phyloP scores from a whole-genome alignment of 2,113 vertebrate species.

The Mirounga angustirostris region DNA sequence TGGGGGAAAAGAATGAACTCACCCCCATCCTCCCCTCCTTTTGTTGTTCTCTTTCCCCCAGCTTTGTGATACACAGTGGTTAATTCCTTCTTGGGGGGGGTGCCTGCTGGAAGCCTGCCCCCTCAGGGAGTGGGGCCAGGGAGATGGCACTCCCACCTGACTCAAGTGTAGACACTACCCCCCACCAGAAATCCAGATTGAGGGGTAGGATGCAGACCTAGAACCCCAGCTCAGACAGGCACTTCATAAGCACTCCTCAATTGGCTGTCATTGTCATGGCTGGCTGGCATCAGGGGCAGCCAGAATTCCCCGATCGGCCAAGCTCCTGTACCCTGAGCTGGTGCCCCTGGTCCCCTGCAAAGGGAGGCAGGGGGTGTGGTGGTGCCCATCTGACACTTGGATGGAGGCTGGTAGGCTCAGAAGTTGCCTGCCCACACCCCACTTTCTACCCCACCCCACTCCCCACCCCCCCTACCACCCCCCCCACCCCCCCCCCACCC shows the following conservation, averaged over 20 bases:
- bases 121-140: not conserved
- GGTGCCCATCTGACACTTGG: not conserved
- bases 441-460: no score
- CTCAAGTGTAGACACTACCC: not conserved
- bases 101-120: not conserved
- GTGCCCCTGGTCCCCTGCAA: not conserved
- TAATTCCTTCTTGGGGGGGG: not conserved
- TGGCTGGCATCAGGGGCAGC: not conserved
- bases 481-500: no score
- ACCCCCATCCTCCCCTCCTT: slow-evolving; percentile 13
- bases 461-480: accelerated
- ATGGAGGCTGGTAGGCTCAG: not conserved
- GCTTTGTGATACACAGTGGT: not conserved
- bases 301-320: not conserved
- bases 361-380: not conserved
- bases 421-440: not conserved
- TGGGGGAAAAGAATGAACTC: not conserved
- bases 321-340: not conserved
- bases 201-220: not conserved
- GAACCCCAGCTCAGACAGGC: not conserved
- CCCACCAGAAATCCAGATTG: not conserved
- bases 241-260: not conserved
- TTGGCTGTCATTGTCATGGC: not conserved
- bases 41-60: slow-evolving; percentile 1
- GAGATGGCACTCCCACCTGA: slow-evolving; percentile 27